Base-by-base conservation (phyloP, 2,797 vertebrate genomes). In the Sebastes steindachneri region DNA sequence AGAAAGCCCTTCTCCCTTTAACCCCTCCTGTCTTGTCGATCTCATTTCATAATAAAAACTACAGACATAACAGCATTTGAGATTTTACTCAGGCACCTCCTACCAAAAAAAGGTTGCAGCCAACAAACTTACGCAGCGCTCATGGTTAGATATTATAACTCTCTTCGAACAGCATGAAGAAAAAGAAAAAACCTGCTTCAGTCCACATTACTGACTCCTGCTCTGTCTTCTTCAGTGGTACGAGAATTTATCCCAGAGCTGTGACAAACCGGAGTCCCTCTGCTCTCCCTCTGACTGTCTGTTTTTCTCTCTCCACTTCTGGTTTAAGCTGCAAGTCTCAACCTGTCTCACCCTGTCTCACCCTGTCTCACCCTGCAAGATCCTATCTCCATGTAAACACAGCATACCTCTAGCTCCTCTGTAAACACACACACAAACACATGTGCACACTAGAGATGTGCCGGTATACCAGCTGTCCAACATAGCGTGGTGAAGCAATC, bases 321-420 rank as follows among this genome's bases (percentile, higher is more conserved):
- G 66, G 62, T 60, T 78, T 45, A 35, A 48, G 33, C 17, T 14
- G 72, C 90, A 88, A 75, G 92, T 75, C 73, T 74, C 35, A 88
- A 89, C 28, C 28, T 28, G 26, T 28, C 26, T 28, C 25, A 26
- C 3, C 31, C 31, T 10, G 9, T 4, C 31, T 31, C 26, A 26
- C 26, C 92, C 77, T 81, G 93, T 53, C 54, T 60, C 41, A 19
- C 6, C 6, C 19, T 51, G 11, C 7, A 35, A 83, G 45, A 68
- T 68, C 35, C 7, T 45, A 68, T 54, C 21, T 25, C 5, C 2
- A 51, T 55, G 51, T 80, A 82, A 86, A 90, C 62, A 68, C 59
- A 31, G 25, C 19, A 88, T 84, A 81, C 62, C 70, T 84, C 7
- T 69, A 23, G 19, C 73, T 69, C 11, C 15, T 31, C 21, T 21